These are phyloP conservation scores for Piezodorus guildinii DNA, from an alignment of 1,140 invertebrate genomes.

Conservation along the genomic window DNA sequence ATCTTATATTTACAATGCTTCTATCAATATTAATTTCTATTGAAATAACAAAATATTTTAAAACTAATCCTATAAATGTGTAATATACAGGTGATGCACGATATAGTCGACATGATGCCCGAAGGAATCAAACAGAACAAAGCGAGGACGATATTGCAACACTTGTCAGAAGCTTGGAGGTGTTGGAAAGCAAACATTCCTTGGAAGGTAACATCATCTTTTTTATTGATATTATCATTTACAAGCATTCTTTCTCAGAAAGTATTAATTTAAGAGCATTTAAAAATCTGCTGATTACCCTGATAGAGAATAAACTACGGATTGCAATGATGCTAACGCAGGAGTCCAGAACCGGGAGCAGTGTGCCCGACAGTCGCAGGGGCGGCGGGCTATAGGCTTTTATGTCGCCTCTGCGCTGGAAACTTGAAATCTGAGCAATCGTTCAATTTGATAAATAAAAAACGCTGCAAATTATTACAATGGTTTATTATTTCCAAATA, in stretches of 20 bases:
- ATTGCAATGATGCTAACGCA: constrained; percentile 4
- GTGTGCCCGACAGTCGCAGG: background rate
- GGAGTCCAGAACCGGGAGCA: constrained; percentile 1
- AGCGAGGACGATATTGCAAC: constrained; percentile 95
- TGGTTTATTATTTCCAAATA: no score
- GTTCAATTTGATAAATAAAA: no score
- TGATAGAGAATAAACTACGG: background rate
- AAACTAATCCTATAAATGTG: background rate
- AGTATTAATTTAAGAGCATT: no score
- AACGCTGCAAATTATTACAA: no score
- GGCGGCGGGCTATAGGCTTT: background rate
- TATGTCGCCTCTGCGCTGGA: background rate
- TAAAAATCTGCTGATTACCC: no score
- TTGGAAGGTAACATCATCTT: constrained; percentile 69
- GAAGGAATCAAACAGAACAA: constrained; percentile 99
- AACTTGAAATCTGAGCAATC: background rate
- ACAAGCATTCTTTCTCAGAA: background rate
- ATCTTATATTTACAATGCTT: no score
- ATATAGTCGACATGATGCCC: constrained; percentile 99
- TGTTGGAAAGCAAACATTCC: constrained; percentile 99
- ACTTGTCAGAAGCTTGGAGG: constrained; percentile 97
- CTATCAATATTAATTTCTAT: no score
- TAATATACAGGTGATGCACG: constrained; percentile 73
- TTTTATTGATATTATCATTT: background rate
- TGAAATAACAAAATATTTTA: no score